Conservation (phyloP, 2,113 vertebrate species). For the Hippoglossus stenolepis region DNA sequence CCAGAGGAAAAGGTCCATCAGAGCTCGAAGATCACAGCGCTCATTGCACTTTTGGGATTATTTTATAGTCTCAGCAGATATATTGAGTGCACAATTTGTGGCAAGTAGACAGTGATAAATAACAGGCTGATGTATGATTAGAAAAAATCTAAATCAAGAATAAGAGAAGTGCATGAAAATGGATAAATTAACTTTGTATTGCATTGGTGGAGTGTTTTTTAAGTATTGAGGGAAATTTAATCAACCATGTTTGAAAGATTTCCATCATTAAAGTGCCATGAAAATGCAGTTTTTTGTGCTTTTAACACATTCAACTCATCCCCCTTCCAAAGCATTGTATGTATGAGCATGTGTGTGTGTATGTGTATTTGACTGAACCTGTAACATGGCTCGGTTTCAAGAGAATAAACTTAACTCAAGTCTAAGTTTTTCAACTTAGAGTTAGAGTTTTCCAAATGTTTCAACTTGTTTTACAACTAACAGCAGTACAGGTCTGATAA, state of each 20-base stretch:
- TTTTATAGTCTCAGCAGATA: background rate
- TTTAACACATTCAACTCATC: no score
- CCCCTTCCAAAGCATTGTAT: background rate
- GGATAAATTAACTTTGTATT: background rate
- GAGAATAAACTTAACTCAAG: background rate
- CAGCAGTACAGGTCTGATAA: background rate
- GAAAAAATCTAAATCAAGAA: background rate
- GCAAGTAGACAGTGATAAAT: background rate
- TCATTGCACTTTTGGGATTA: background rate
- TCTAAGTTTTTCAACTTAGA: background rate
- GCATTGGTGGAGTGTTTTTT: background rate
- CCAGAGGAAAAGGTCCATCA: conserved; percentile 35
- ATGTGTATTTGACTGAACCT: background rate
- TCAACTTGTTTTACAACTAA: background rate
- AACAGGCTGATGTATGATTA: background rate
- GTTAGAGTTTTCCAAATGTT: background rate
- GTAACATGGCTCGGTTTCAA: background rate
- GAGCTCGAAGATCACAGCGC: background rate
- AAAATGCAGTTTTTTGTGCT: no score
- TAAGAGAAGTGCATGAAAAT: background rate
- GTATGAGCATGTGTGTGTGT: background rate
- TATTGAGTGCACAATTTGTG: background rate
- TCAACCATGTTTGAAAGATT: no score
- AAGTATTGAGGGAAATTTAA: no score
- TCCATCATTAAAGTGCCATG: no score